A percentile compares a stretch with the other conserved stretches of the same genome.
Evolutionary conservation across 2,888 invertebrate genomes (phyloP).

Genomic region (Phasia obesa): DNA sequence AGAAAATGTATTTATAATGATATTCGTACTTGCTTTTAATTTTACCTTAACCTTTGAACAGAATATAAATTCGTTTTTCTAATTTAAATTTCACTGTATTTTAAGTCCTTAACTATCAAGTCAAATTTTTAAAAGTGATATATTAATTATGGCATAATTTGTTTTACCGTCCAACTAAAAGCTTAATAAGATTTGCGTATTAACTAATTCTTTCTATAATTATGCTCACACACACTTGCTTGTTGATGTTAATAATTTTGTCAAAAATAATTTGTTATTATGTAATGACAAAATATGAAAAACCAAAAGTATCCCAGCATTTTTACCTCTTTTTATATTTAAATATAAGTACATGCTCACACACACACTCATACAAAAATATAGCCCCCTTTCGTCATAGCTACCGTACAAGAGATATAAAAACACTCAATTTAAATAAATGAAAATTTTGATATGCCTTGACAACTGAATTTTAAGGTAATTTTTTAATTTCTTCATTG

Average conservation of each 20-base stretch:
- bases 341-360: constrained; percentile 39
- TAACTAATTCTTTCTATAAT: constrained; percentile 8
- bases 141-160: neutral
- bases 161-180: neutral
- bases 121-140: too few relatives aligned
- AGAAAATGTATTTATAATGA: too few relatives aligned
- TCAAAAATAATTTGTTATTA: constrained; percentile 65
- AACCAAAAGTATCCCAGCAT: constrained; percentile 46
- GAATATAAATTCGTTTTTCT: too few relatives aligned
- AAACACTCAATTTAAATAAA: neutral
- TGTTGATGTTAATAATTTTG: constrained; percentile 55
- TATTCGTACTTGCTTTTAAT: too few relatives aligned
- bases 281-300: constrained; percentile 68
- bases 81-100: too few relatives aligned
- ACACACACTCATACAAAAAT: constrained; percentile 9
- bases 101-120: too few relatives aligned
- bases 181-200: neutral
- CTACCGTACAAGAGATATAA: neutral
- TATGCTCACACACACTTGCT: constrained; percentile 5
- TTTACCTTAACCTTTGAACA: too few relatives aligned
- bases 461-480: constrained; percentile 56
- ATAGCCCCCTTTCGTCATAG: constrained; percentile 9
- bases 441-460: constrained; percentile 57
- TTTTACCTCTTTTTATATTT: constrained; percentile 46
- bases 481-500: constrained; percentile 38